phyloP scores from a whole-genome alignment of 2,113 vertebrate genomes.

The Ciconia stormi region DNA sequence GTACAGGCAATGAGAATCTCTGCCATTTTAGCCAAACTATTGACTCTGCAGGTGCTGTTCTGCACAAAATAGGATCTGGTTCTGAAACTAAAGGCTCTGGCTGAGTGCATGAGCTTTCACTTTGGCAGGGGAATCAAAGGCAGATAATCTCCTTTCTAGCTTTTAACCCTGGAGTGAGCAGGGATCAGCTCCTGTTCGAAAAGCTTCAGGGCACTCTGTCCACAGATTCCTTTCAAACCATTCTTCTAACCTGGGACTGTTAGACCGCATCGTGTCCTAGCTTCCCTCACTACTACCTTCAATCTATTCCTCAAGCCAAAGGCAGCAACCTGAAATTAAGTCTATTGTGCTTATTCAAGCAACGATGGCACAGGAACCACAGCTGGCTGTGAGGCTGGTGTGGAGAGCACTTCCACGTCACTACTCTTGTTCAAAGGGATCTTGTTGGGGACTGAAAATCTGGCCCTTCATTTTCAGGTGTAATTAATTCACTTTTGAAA shows the following conservation, averaged over 20 bases:
- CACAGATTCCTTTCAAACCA: not conserved
- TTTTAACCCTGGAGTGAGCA: conserved; percentile 11
- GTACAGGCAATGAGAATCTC: not conserved
- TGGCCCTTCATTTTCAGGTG: not conserved
- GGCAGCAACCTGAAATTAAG: not conserved
- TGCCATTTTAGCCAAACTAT: not conserved
- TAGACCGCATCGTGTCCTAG: not conserved
- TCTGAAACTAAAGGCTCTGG: not conserved
- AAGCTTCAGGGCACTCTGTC: not conserved
- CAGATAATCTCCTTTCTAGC: not conserved
- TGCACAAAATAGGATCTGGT: not conserved
- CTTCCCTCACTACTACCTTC: not conserved
- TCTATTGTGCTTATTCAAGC: not conserved
- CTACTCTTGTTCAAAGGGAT: not conserved
- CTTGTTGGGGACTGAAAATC: not conserved
- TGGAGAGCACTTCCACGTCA: not conserved
- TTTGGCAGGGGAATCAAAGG: not conserved
- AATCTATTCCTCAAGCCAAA: not conserved
- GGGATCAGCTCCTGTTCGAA: not conserved
- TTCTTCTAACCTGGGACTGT: not conserved
- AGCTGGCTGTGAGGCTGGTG: not conserved
- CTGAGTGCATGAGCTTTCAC: not conserved
- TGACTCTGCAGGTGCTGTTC: not conserved
- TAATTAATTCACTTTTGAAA: not conserved
- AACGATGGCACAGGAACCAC: not conserved